Percentiles rank a stretch among this genome's conserved stretches.
phyloP scores from a whole-genome alignment of 2,113 vertebrate species.

The Pseudois nayaur region DNA sequence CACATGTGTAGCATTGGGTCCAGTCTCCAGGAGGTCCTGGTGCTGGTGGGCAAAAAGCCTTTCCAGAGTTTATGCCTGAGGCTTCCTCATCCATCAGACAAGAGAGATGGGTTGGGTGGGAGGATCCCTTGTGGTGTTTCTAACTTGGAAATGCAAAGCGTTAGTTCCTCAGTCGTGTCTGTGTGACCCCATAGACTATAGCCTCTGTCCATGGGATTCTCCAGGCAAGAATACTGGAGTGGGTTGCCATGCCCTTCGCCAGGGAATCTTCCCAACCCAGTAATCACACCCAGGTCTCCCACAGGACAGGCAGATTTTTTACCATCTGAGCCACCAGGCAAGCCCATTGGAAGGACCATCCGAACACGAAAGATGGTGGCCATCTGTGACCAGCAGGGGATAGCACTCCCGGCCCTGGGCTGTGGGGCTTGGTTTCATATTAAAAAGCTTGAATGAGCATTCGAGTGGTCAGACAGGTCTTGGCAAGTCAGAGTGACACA shows the following conservation, averaged over 20 bases:
- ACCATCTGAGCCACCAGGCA: not conserved
- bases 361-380: rapidly evolving
- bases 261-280: not conserved
- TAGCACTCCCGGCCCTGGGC: not conserved
- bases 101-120: not conserved
- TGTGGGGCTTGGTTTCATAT: not conserved
- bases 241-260: not conserved
- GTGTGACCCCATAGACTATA: not conserved
- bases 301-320: not conserved
- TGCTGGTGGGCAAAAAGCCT: not conserved
- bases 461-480: conserved; percentile 21
- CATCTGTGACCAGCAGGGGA: not conserved
- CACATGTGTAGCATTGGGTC: not conserved
- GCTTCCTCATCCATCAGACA: not conserved
- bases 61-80: not conserved
- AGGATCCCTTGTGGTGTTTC: not conserved
- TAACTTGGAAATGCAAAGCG: not conserved
- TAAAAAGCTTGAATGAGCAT: conserved; percentile 35
- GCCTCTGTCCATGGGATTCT: not conserved
- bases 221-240: not conserved
- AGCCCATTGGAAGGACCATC: not conserved
- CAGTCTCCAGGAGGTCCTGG: not conserved
- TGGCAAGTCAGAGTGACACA: not conserved
- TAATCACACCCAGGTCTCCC: not conserved
- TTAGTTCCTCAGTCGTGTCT: not conserved